Conservation (phyloP, 2,888 invertebrate genomes). For the Mimumesa dahlbomi region DNA sequence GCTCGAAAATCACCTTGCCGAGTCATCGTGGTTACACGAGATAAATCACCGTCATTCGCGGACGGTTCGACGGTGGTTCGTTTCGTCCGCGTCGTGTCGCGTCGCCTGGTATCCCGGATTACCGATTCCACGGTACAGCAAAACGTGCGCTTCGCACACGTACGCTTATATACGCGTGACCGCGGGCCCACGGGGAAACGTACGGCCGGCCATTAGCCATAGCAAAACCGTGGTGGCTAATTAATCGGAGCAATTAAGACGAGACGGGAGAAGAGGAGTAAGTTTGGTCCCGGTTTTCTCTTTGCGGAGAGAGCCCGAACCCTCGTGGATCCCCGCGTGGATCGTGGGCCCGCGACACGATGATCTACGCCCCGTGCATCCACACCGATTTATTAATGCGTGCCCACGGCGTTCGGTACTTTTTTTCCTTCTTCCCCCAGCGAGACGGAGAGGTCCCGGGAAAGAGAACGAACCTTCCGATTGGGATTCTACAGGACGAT, state of each 20-base stretch:
- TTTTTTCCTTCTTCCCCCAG: constrained; percentile 35
- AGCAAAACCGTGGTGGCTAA: constrained; percentile 74
- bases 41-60: neutral
- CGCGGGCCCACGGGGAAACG: constrained; percentile 65
- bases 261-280: constrained; percentile 54
- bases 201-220: constrained; percentile 73
- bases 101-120: constrained; percentile 53
- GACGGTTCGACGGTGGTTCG: constrained; percentile 2
- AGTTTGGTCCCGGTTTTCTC: neutral
- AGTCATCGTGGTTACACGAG: constrained; percentile 33
- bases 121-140: constrained; percentile 23
- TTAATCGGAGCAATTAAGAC: constrained; percentile 78
- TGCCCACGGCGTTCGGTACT: constrained; percentile 54
- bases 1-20: constrained; percentile 33
- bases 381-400: constrained; percentile 71
- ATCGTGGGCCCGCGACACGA: constrained; percentile 67
- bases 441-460: constrained; percentile 17
- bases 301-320: constrained; percentile 1
- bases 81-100: constrained; percentile 39
- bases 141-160: constrained; percentile 1
- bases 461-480: constrained; percentile 38
- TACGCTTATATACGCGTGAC: constrained; percentile 54
- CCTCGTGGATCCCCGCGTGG: constrained; percentile 50
- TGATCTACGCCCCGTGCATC: constrained; percentile 70
- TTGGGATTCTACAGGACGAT: no score